Evolutionary conservation across 2,113 vertebrate species (phyloP).

Genomic region (Scomber colias): DNA sequence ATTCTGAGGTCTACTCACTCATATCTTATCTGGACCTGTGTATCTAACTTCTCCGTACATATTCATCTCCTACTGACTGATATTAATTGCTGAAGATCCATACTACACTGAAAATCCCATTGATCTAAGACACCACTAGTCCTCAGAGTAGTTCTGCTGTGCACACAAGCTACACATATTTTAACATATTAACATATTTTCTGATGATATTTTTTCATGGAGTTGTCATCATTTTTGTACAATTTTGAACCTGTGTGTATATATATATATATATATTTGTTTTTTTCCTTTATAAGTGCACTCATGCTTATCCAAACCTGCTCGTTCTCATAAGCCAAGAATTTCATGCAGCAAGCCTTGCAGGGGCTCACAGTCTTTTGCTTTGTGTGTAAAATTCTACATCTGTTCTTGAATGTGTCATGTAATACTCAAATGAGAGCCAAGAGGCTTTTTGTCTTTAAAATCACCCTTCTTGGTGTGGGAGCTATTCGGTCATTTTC

Average conservation of each 20-base stretch:
- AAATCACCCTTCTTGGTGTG: conserved; percentile 14
- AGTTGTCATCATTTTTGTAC: conserved; percentile 34
- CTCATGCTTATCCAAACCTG: conserved; percentile 68
- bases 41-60: conserved; percentile 8
- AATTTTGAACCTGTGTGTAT: conserved; percentile 55
- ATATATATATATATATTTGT: conserved; percentile 24
- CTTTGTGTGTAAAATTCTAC: conserved; percentile 70
- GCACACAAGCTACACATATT: background rate
- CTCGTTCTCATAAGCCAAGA: conserved; percentile 69
- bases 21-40: background rate
- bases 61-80: conserved; percentile 10
- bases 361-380: conserved; percentile 70
- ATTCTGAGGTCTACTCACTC: background rate
- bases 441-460: conserved; percentile 36
- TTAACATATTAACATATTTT: background rate
- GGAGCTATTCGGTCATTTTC: conserved; percentile 47
- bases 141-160: background rate
- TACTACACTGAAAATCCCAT: conserved; percentile 8
- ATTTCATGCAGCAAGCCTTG: conserved; percentile 70
- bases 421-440: conserved; percentile 57
- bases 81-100: conserved; percentile 13
- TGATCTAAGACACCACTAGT: conserved; percentile 24
- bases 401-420: conserved; percentile 75
- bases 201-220: conserved; percentile 10
- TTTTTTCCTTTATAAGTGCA: conserved; percentile 39